Conservation (phyloP, 1,140 invertebrate genomes). For the Trichoplusia ni region DNA sequence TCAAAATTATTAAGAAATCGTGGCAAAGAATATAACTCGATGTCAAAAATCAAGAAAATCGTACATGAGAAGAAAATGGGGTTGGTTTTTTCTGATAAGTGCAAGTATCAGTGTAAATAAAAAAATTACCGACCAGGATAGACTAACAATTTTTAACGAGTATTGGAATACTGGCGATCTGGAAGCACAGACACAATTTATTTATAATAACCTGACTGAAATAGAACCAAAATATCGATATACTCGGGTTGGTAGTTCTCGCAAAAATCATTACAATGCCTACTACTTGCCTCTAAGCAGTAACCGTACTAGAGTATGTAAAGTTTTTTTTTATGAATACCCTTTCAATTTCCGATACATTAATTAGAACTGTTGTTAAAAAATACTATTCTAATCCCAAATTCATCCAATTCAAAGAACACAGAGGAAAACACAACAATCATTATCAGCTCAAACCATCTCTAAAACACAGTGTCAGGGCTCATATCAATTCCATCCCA, state of each 20-base stretch:
- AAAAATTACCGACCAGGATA: constrained; percentile 29
- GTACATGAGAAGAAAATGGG: too few species aligned
- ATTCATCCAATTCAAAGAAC: too few species aligned
- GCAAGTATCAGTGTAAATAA: constrained; percentile 35
- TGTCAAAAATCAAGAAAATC: too few species aligned
- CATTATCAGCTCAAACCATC: too few species aligned
- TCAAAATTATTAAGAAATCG: too few species aligned
- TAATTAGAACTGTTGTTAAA: constrained; percentile 16
- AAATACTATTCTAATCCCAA: too few species aligned
- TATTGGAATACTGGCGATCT: constrained; percentile 38
- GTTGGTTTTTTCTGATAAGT: constrained; percentile 39
- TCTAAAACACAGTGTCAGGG: constrained; percentile 36
- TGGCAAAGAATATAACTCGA: too few species aligned
- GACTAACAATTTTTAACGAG: constrained; percentile 36
- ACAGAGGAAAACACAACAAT: too few species aligned
- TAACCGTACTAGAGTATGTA: constrained; percentile 37
- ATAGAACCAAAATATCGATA: constrained; percentile 44
- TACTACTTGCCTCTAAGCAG: constrained; percentile 37
- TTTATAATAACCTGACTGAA: constrained; percentile 37
- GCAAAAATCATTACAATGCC: constrained; percentile 36
- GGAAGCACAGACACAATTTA: constrained; percentile 42
- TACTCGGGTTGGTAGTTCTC: constrained; percentile 34
- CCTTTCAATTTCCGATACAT: constrained; percentile 40
- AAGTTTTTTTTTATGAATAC: constrained; percentile 46
- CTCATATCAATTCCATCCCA: constrained; percentile 52